These are phyloP conservation scores for Lanius ludovicianus DNA, from an alignment of 2,113 vertebrate genomes.

Conservation along the genomic window DNA sequence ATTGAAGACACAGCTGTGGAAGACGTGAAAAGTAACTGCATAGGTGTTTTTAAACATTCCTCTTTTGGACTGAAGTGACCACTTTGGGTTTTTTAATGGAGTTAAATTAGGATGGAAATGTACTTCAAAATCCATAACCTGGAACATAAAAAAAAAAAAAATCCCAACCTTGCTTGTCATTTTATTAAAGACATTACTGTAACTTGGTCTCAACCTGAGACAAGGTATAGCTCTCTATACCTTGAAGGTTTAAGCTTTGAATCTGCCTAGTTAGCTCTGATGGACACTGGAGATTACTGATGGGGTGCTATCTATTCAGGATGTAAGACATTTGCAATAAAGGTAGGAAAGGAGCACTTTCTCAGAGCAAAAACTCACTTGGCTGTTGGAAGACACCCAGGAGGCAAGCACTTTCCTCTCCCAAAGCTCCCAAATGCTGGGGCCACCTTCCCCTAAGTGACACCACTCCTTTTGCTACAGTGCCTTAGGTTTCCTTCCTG, in stretches of 20 bases:
- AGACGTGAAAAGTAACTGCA: background rate
- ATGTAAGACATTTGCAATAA: background rate
- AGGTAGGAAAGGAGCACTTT: background rate
- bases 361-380: background rate
- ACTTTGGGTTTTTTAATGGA: background rate
- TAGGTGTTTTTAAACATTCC: background rate
- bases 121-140: background rate
- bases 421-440: background rate
- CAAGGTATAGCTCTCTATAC: background rate
- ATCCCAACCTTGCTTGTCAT: background rate
- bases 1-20: background rate
- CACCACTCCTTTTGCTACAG: background rate
- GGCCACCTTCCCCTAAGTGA: background rate
- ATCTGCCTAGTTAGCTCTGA: background rate
- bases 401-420: background rate
- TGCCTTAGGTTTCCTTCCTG: background rate
- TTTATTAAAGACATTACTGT: background rate
- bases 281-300: background rate
- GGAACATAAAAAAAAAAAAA: background rate
- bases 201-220: background rate
- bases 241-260: background rate
- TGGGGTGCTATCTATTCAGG: background rate
- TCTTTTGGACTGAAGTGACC: background rate
- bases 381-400: background rate
- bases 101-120: background rate